A percentile compares a stretch with the other conserved stretches of the same genome.
Conservation (phyloP, 2,888 invertebrate genomes). For the Anoplius nigerrimus region DNA sequence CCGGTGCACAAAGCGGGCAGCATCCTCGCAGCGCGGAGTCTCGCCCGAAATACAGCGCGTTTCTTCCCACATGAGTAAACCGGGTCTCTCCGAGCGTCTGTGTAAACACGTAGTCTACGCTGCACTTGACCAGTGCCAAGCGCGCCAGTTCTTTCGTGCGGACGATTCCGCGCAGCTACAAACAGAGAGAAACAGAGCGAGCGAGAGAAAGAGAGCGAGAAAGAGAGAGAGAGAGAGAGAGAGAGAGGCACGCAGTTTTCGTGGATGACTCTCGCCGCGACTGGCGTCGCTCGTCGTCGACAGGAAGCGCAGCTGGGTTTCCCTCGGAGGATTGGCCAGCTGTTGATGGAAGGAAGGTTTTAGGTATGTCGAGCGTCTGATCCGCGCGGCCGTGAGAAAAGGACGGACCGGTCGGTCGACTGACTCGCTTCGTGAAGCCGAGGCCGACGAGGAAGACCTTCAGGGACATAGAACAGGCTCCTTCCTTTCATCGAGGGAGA, state of each 20-base stretch:
- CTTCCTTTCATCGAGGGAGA: constrained; percentile 46
- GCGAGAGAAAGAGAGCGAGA: neutral
- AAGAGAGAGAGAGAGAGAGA: constrained; percentile 4
- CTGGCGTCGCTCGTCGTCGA: constrained; percentile 37
- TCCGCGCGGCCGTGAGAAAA: constrained; percentile 68
- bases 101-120: neutral
- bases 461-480: constrained; percentile 55
- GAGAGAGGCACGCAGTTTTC: constrained; percentile 30
- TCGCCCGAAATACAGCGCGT: no score
- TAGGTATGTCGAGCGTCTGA: constrained; percentile 61
- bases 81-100: no score
- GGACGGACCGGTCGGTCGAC: constrained; percentile 54
- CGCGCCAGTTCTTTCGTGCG: neutral
- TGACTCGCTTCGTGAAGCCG: constrained; percentile 56
- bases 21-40: no score
- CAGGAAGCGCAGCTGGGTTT: constrained; percentile 68
- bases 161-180: neutral
- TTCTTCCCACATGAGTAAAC: no score
- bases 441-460: constrained; percentile 59
- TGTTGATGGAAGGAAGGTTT: constrained; percentile 65
- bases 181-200: neutral
- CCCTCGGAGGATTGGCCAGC: constrained; percentile 67
- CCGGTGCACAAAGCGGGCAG: no score
- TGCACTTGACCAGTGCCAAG: neutral
- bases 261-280: constrained; percentile 55